Base-by-base conservation (phyloP, 2,113 vertebrate species). In the Ailurus styani region DNA sequence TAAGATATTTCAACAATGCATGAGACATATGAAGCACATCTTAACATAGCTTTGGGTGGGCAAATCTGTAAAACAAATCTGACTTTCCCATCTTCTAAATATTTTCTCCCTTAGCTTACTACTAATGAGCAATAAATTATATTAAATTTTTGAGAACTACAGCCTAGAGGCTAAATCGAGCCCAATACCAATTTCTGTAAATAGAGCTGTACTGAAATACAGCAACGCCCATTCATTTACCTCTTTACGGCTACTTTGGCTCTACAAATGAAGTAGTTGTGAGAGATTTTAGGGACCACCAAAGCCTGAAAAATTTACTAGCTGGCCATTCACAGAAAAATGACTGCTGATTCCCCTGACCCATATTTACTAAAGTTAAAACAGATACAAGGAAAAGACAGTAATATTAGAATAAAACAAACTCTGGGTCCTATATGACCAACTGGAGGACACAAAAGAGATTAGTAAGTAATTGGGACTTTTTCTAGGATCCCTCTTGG, bases 301-400 rank as follows among this genome's bases (percentile, higher is more conserved):
- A 31, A 93, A 81, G 6, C 2, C 6, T 17, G 13, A 72, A 45
- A 85, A 78, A 55, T 50, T 34, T 45, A 77, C 17, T 52, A 70
- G 12, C 23, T 54, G 12, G 23, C 31, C 34, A 27, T 85, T 90
- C 50, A 93, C 1, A 87, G 45, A 54, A 77, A 90, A 90, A 95
- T 83, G 3, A 70, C 0, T 64, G 37, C 5, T 64, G 17, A 86
- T 50, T 3, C 1, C 6, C 20, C 37, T 55, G 4, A 60, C 4
- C 79, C 21, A 70, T 8, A 91, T 40, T 95, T 95, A 91, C 34
- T 93, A 62, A 60, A 83, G 60, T 83, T 87, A 78, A 97, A 95
- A 93, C 72, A 25, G 2, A 75, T 54, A 57, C 9, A n/a, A 73
- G 17, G 8, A 42, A 82, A 96, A 55, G 92, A 78, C 0, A 89